These are phyloP conservation scores for Bos javanicus DNA, from an alignment of 2,113 vertebrate species.

Conservation along the genomic window DNA sequence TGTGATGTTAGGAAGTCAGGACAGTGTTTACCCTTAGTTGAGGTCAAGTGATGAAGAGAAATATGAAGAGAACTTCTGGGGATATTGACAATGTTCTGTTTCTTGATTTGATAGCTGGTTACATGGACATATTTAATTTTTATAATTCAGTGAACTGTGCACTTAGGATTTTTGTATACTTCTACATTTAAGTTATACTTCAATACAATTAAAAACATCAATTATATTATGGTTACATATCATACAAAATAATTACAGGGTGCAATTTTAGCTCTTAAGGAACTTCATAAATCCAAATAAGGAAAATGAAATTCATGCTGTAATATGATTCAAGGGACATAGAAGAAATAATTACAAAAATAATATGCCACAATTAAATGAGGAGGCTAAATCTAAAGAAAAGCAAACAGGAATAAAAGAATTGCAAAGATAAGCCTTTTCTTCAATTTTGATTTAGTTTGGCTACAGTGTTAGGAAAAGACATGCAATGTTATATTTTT, in stretches of 20 bases:
- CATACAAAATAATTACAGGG: constrained; percentile 1
- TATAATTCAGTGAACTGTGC: background rate
- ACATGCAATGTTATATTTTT: background rate
- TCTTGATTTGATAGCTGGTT: background rate
- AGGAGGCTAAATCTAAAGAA: background rate
- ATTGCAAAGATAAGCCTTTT: background rate
- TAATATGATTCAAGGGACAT: background rate
- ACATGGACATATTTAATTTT: background rate
- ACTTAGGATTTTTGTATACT: background rate
- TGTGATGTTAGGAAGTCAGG: background rate
- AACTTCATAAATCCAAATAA: constrained; percentile 1
- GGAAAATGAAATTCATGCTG: constrained; percentile 8
- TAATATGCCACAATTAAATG: background rate
- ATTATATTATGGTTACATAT: background rate
- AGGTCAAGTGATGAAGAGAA: background rate
- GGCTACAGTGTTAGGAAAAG: background rate
- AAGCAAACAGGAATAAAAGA: background rate
- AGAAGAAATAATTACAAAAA: constrained; percentile 25
- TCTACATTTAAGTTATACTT: background rate
- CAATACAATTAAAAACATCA: background rate
- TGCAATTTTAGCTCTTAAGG: background rate
- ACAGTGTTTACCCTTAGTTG: background rate
- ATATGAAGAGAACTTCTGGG: background rate
- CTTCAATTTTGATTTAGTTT: background rate
- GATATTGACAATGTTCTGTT: background rate